These are phyloP conservation scores for Eulemur albifrons DNA, from an alignment of 2,797 vertebrate genomes.

Conservation along the genomic window DNA sequence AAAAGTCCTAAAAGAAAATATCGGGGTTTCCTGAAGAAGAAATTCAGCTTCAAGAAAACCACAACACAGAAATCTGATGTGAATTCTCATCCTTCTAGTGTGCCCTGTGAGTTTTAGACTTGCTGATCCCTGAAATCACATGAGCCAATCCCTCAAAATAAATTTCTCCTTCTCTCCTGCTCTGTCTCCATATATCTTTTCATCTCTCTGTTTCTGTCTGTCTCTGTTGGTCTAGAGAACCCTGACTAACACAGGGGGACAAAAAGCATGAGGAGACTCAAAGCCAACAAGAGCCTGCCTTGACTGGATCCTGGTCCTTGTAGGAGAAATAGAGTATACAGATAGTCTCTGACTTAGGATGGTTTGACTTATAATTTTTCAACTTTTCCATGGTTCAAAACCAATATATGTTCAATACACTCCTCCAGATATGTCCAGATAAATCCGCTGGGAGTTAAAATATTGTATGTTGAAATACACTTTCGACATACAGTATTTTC, in stretches of 20 bases:
- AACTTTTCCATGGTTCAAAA: not conserved
- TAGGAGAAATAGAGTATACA: not conserved
- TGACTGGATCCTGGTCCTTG: accelerated
- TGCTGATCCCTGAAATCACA: not conserved
- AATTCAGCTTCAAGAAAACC: not conserved
- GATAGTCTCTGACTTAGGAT: not conserved
- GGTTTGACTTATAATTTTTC: not conserved
- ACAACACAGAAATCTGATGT: not conserved
- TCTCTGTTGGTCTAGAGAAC: not conserved
- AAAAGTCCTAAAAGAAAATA: not conserved
- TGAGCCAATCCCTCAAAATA: not conserved
- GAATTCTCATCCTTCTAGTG: not conserved
- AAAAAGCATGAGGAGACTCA: not conserved
- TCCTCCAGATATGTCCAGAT: not conserved
- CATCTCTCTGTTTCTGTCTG: not conserved
- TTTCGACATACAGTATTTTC: not conserved
- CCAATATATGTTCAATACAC: not conserved
- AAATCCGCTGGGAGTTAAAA: not conserved
- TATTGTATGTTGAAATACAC: not conserved
- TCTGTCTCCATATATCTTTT: not conserved
- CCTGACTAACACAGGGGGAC: not conserved
- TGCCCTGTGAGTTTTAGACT: not conserved
- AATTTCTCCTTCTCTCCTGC: not conserved
- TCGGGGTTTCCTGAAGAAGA: not conserved
- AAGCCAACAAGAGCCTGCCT: accelerated